Conservation (phyloP, 2,113 vertebrate species). For the Myiagra hebetior region DNA sequence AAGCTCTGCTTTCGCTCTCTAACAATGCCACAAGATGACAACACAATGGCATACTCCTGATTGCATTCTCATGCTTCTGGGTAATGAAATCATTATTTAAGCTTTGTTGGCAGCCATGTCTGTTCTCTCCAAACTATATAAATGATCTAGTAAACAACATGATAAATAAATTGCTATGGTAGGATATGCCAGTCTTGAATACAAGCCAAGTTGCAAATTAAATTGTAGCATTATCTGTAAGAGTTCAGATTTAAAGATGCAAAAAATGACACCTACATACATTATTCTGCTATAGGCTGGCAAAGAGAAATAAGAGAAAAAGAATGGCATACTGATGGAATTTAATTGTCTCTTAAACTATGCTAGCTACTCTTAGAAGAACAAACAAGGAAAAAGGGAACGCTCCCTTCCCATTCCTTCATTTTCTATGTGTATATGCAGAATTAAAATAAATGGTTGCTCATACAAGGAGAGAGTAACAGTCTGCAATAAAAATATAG, state of each 20-base stretch:
- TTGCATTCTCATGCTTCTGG: neutral
- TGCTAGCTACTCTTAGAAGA: neutral
- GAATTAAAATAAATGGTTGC: neutral
- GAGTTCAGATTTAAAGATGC: slow-evolving; percentile 13
- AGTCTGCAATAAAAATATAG: neutral
- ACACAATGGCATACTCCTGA: neutral
- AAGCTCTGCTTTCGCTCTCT: neutral
- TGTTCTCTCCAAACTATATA: neutral
- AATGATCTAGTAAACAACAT: neutral
- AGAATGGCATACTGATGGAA: neutral
- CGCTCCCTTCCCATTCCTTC: neutral
- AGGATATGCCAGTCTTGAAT: neutral
- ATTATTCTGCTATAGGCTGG: neutral
- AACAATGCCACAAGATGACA: neutral
- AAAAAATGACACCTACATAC: neutral
- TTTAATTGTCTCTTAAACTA: neutral
- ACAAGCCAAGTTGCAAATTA: neutral
- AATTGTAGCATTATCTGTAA: neutral
- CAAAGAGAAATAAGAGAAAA: neutral
- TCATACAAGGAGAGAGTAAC: neutral
- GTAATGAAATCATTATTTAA: neutral
- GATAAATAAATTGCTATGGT: slow-evolving; percentile 8
- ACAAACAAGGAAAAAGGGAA: neutral
- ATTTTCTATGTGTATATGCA: neutral
- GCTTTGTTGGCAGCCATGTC: neutral